Evolutionary conservation across 2,888 invertebrate genomes (phyloP), one percentile per base, ranked within the genome.

Genomic region (Drosophila histrio): DNA sequence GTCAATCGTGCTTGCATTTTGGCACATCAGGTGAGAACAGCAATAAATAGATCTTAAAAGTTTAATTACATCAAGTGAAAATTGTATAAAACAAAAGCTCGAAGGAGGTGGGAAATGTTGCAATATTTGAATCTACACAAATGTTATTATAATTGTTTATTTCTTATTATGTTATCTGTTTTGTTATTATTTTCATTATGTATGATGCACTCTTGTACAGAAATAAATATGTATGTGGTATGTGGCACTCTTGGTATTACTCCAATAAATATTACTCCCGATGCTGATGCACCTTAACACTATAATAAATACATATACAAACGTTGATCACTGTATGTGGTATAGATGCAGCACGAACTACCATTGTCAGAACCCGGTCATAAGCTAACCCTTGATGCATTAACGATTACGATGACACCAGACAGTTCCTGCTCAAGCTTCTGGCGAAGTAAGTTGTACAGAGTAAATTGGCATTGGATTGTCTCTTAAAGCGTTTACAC

Each of bases 1-100:
- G 98, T 98, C 11, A 96, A 97, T 91, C 94, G 99, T 79, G 99
- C 99, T 28, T 98, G 98, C 90, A 95, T 96, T 77, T 95, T 98
- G 85, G 97, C 99, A 30, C 96, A 97, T 92, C 98, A 98, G 95
- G 98, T 98, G 88, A 80, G 75, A 70, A 32, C 28, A 32, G 15
- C 5, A 34, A 8, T 15, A 13, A 24, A n/a, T 30, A 17, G 8
- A 36, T n/a, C 1, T 8, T 1, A 17, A 36, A 22, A 8, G 7
- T 22, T n/a, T 19, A 17, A 15, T 17, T 15, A 32, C 13, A 38
- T 26, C 41, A 61, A 38, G 30, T 47, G 11, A 41, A 22, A 21
- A n/a, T 67, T 68, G 50, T 63, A 56, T 30, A 28, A 68, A 59
- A 26, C 26, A 36, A 58, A 46, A 19, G 50, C 38, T 49, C 28